Evolutionary conservation across 2,797 vertebrate genomes (phyloP), one percentile per base, ranked within the genome.

Genomic region (Synaphobranchus kaupii): DNA sequence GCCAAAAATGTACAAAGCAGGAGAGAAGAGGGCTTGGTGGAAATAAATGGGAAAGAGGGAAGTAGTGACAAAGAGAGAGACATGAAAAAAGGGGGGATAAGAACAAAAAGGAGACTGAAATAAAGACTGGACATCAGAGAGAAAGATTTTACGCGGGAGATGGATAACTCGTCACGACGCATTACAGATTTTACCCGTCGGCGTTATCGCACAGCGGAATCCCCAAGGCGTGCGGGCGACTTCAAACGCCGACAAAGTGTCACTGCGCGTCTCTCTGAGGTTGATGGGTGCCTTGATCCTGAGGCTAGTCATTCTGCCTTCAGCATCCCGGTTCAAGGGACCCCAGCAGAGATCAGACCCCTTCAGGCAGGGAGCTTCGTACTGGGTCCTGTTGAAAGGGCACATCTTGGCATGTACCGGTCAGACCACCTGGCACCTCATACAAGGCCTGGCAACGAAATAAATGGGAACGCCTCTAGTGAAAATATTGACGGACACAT

Each of bases 281-380:
- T 66, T 76, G 73, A 76, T 76, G 73, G 84, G 60, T 66, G 34
- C 60, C 22, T 48, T 85, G 84, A 71, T 85, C 84, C 56, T 71
- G 20, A 1, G 25, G 39, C n/a, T 44, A 47, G 63, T 7, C 34
- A n/a, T 44, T 10, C 39, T 50, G 25, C 22, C 60, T 4, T 34
- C 52, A 7, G 39, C 28, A 28, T 54, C 25, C 28, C 28, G 54
- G 54, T 58, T 58, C 83, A 84, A 44, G 81, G 10, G n/a, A 7
- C 54, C 50, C 83, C 56, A 1, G 56, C 56, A 34, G 83, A 58
- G 84, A 84, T 47, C 34, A 58, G 15, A 58, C 0, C 56, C 84
- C 84, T 20, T 66, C 34, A 54, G 84, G 84, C 68, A 22, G 44
- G 66, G 13, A 31, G 4, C 87, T 60, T 84, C 58, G 87, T 83